Conservation (phyloP, 2,888 invertebrate genomes). For the Agrotis segetum region DNA sequence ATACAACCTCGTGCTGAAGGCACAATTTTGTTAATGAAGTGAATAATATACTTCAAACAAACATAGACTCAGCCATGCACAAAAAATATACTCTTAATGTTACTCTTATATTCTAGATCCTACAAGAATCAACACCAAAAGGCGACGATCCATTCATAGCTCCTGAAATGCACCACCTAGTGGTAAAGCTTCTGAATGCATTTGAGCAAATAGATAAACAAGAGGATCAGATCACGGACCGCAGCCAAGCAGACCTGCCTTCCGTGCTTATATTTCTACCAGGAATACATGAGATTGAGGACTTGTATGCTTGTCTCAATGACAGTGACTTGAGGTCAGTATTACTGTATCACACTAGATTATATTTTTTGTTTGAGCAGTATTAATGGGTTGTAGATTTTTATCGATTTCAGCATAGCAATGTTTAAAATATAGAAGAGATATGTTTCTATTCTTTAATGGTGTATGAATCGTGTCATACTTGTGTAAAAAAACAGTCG, state of each 20-base stretch:
- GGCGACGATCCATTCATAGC: constrained; percentile 90
- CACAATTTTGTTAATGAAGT: too few relatives aligned
- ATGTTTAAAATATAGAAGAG: too few relatives aligned
- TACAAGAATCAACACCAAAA: constrained; percentile 79
- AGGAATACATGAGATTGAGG: constrained; percentile 96
- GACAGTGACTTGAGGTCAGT: constrained; percentile 76
- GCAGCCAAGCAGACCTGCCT: constrained; percentile 78
- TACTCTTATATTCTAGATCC: constrained; percentile 79
- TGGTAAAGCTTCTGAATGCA: constrained; percentile 91
- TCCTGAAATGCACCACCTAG: constrained; percentile 91
- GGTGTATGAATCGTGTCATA: too few relatives aligned
- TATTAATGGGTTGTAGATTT: too few relatives aligned
- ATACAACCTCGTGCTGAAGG: too few relatives aligned
- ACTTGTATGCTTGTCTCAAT: constrained; percentile 88
- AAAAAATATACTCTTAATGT: not conserved
- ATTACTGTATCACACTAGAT: not conserved
- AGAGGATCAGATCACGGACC: constrained; percentile 79
- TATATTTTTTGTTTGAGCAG: too few relatives aligned
- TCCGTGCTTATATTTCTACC: constrained; percentile 97
- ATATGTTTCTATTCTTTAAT: too few relatives aligned
- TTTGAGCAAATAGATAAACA: constrained; percentile 92
- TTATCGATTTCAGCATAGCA: too few relatives aligned
- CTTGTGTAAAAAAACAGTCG: too few relatives aligned
- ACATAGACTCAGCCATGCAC: too few relatives aligned
- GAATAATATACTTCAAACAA: too few relatives aligned